Evolutionary conservation across 2,888 invertebrate species (phyloP).

Genomic region (Rhagophthalmus giganteus): DNA sequence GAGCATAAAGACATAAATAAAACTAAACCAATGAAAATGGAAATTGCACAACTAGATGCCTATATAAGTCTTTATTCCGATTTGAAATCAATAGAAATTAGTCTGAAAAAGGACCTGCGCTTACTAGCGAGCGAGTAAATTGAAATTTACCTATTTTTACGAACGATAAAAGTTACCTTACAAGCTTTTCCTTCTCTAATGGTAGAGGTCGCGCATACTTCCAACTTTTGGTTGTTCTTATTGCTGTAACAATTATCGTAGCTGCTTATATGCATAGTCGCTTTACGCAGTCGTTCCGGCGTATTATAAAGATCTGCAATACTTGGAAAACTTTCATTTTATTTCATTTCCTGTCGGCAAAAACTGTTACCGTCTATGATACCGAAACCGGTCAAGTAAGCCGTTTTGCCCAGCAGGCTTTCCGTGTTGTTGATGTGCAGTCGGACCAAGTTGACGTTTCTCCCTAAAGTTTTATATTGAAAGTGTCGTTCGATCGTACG

Average conservation of each 20-base stretch:
- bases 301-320: slow-evolving; percentile 46
- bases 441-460: slow-evolving; percentile 44
- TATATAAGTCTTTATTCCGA: too few relatives aligned
- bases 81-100: too few relatives aligned
- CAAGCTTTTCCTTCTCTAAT: slow-evolving; percentile 52
- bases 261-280: slow-evolving; percentile 46
- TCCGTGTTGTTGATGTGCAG: slow-evolving; percentile 48
- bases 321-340: background rate
- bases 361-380: slow-evolving; percentile 47
- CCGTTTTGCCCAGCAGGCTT: slow-evolving; percentile 46
- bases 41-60: too few relatives aligned
- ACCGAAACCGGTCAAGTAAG: slow-evolving; percentile 51
- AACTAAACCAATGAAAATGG: too few relatives aligned
- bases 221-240: slow-evolving; percentile 34
- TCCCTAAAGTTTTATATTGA: too few relatives aligned
- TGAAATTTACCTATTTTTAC: too few relatives aligned
- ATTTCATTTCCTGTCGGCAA: background rate
- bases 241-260: slow-evolving; percentile 46
- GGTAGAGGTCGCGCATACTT: slow-evolving; percentile 50
- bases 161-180: too few relatives aligned
- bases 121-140: too few relatives aligned
- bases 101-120: too few relatives aligned
- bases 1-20: too few relatives aligned
- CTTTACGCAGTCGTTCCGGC: slow-evolving; percentile 47
- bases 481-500: slow-evolving; percentile 15